phyloP scores from a whole-genome alignment of 2,888 invertebrate species.

The Eupelmus urozonus region DNA sequence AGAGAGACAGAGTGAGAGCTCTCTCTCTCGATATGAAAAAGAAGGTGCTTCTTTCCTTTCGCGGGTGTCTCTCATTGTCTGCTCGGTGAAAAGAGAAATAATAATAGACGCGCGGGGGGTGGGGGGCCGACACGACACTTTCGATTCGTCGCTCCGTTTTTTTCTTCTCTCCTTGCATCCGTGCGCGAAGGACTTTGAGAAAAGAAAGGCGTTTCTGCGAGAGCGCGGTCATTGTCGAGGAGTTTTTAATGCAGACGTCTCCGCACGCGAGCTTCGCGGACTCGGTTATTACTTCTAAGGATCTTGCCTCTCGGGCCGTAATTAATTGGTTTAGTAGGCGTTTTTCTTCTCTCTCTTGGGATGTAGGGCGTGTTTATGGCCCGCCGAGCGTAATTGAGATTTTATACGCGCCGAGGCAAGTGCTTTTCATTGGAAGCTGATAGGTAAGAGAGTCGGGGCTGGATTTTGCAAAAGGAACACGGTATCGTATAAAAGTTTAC shows the following conservation, averaged over 20 bases:
- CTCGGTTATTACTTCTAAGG: neutral
- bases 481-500: too few relatives aligned
- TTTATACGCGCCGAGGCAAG: too few relatives aligned
- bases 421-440: too few relatives aligned
- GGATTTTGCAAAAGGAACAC: too few relatives aligned
- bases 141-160: constrained; percentile 22
- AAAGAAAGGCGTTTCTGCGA: neutral
- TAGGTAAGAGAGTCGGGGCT: too few relatives aligned
- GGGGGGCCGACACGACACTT: constrained; percentile 13
- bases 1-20: too few relatives aligned
- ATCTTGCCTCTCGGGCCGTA: neutral
- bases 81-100: constrained; percentile 10
- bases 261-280: too few relatives aligned
- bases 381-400: too few relatives aligned
- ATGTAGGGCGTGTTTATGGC: too few relatives aligned
- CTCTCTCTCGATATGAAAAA: neutral
- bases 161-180: too few relatives aligned
- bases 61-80: constrained; percentile 21
- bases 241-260: neutral
- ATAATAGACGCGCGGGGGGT: constrained; percentile 16
- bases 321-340: neutral
- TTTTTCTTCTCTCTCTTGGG: neutral
- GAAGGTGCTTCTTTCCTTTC: constrained; percentile 12
- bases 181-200: neutral
- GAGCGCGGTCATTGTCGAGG: neutral